Base-by-base conservation (phyloP, 2,888 invertebrate species). In the Timandra comae region DNA sequence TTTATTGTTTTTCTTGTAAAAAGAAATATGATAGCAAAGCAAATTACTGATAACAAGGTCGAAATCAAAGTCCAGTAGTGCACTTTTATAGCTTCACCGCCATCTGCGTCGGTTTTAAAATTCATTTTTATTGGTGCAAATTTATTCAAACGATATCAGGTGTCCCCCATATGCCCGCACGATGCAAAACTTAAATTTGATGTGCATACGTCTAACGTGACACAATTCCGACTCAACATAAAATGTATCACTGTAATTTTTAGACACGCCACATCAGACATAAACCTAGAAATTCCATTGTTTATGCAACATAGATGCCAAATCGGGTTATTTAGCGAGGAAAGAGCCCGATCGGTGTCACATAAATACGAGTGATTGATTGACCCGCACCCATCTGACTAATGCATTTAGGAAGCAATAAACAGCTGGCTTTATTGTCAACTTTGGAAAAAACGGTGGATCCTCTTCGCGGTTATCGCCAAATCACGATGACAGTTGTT, bases 281-380 rank as follows among this genome's bases (percentile, higher is more conserved):
- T 39, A 39, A 29, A 46, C 38, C 36, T 38, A 35, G 30, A 41
- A 56, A 53, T 52, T 58, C 60, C 62, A 64, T 68, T 60, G 52
- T 53, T 58, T 64, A 54, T 58, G 63, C 47, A 59, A 46, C 45
- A 47, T 42, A 52, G 48, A 50, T 52, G 50, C 56, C 56, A 26
- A 38, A 25, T 55, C 45, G 47, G 46, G 55, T 46, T 65, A 61
- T 63, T 67, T 62, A 42, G 47, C 55, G 29, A 60, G 48, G 67
- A 72, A 61, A 57, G 71, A 69, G 72, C 52, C 67, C 65, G 64
- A 64, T 69, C 71, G 63, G 69, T 74, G 81, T 80, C 79, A 79
- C 79, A 80, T 81, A 81, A 81, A 79, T 70, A 73, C 64, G 44
- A 55, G 72, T 81, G 82, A 84, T 84, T 79, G 82, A 84, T 84